Evolutionary conservation across 2,113 vertebrate genomes (phyloP).

Genomic region (Leucosticte australis): DNA sequence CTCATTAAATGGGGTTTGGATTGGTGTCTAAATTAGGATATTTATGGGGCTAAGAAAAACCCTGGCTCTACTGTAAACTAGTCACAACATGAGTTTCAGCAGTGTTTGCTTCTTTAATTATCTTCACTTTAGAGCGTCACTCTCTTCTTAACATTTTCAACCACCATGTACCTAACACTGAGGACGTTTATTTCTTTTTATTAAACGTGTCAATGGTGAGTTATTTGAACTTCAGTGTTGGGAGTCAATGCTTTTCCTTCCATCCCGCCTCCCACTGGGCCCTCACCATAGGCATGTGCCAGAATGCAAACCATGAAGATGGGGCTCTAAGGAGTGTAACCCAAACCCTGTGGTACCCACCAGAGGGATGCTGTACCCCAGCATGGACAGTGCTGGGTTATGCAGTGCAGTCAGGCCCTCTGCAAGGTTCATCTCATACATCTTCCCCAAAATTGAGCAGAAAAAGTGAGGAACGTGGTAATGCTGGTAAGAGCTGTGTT

Average conservation of each 20-base stretch:
- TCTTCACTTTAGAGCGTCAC: not conserved
- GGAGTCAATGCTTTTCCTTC: not conserved
- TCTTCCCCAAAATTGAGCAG: not conserved
- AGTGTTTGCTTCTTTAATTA: not conserved
- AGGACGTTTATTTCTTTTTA: not conserved
- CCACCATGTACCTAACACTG: not conserved
- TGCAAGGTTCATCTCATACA: not conserved
- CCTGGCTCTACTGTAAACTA: not conserved
- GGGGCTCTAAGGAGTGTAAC: not conserved
- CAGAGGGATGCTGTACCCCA: not conserved
- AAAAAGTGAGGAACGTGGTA: not conserved
- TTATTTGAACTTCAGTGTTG: not conserved
- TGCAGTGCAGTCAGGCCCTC: not conserved
- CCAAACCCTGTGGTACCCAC: not conserved
- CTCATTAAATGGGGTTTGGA: not conserved
- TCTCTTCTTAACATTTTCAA: not conserved
- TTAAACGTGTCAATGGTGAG: rapidly evolving
- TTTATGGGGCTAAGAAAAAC: not conserved
- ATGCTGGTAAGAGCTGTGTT: not conserved
- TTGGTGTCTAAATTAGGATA: not conserved
- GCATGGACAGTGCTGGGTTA: not conserved
- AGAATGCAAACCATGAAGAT: not conserved
- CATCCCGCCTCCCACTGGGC: not conserved
- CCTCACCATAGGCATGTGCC: not conserved
- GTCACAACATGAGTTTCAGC: not conserved